phyloP scores from a whole-genome alignment of 2,797 vertebrate genomes.

The Cetoscarus ocellatus region DNA sequence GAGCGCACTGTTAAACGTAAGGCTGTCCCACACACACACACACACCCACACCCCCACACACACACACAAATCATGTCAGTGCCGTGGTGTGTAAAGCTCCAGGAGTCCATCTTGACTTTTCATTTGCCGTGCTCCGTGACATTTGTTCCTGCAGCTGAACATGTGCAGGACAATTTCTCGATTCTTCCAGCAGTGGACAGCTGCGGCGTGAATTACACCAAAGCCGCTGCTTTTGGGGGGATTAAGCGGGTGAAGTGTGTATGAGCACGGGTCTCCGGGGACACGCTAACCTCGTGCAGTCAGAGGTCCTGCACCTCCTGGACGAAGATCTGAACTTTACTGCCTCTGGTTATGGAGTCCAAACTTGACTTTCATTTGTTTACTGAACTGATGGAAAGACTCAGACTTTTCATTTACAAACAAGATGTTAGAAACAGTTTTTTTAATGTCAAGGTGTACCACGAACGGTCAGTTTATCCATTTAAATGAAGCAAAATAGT shows the following conservation, averaged over 20 bases:
- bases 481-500: not conserved
- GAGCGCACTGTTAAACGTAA: no score
- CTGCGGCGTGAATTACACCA: conserved; percentile 91
- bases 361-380: conserved; percentile 28
- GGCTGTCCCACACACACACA: not conserved
- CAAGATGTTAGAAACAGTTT: not conserved
- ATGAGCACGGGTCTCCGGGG: conserved; percentile 68
- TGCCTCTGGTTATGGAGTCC: not conserved
- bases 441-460: no score
- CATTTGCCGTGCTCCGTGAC: conserved; percentile 82
- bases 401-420: not conserved
- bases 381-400: not conserved
- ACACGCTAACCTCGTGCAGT: conserved; percentile 85
- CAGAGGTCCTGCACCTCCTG: conserved; percentile 58
- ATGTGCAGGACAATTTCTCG: conserved; percentile 88
- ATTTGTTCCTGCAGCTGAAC: conserved; percentile 94
- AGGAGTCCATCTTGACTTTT: conserved; percentile 87
- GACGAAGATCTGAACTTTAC: conserved; percentile 42
- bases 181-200: conserved; percentile 92
- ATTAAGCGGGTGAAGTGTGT: conserved; percentile 83
- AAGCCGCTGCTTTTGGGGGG: conserved; percentile 88
- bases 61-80: conserved; percentile 42
- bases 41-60: not conserved
- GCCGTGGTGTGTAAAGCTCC: conserved; percentile 12
- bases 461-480: not conserved